Evolutionary conservation across 1,140 invertebrate genomes (phyloP).

Genomic region (Hormaphis cornu): DNA sequence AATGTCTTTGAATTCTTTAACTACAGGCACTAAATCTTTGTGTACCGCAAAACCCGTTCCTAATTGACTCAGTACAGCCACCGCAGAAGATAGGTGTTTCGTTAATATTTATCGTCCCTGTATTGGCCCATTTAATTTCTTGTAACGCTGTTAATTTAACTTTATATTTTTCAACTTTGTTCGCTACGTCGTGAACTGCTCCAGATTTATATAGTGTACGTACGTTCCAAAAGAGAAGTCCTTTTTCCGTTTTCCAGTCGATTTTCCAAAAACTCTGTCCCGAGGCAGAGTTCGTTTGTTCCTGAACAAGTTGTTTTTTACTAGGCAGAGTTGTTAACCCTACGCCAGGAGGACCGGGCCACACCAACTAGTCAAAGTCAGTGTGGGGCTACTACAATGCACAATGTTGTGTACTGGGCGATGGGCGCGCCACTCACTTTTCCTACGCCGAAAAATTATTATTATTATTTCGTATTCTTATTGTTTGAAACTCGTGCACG

Average conservation of each 20-base stretch:
- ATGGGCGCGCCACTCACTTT: no score
- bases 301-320: background rate
- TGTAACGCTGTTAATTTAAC: constrained; percentile 34
- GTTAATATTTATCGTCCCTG: constrained; percentile 12
- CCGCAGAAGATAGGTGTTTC: constrained; percentile 21
- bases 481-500: no score
- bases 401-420: no score
- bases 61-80: background rate
- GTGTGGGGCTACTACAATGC: no score
- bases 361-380: no score
- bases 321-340: no score
- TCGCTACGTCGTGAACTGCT: constrained; percentile 16
- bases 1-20: constrained; percentile 24
- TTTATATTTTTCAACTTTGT: constrained; percentile 33
- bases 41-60: no score
- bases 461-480: no score
- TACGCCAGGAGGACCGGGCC: no score
- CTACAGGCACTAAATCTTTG: background rate
- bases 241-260: constrained; percentile 16
- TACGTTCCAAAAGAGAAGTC: constrained; percentile 28
- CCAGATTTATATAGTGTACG: constrained; percentile 27
- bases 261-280: background rate
- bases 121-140: constrained; percentile 32
- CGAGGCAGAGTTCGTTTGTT: background rate
- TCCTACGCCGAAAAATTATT: no score